Base-by-base conservation (phyloP, 2,113 vertebrate genomes). In the Microtus pennsylvanicus region DNA sequence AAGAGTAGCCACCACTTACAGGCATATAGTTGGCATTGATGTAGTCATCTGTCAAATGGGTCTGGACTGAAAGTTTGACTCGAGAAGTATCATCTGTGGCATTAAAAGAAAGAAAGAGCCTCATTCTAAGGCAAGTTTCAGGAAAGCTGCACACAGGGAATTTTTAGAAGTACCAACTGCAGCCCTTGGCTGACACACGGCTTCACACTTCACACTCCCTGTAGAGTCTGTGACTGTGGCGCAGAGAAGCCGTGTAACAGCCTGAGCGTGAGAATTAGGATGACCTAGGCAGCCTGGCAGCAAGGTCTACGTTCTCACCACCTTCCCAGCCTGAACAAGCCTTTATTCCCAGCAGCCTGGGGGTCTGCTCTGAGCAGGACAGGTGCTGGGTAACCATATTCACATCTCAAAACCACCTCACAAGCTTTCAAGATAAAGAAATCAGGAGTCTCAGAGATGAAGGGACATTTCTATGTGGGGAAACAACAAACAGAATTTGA, bases 1-100 rank as follows among this genome's bases (percentile, higher is more conserved):
- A 61, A 90, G 87, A 52, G 13, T 74, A 0, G 19, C 10, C 3
- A 33, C 35, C 74, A 98, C 98, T 99, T 98, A 99, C 99, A 89
- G 99, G 99, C 98, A 99, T 99, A 97, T 99, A 99, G 98, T 99
- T 99, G 97, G 99, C 99, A 94, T 99, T 99, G 98, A 99, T 99
- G 98, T 99, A 99, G 98, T 99, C 99, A 11, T 99, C 99, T 19
- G 97, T 96, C 3, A 98, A 98, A 96, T 96, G 98, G 90, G 94
- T 98, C 81, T 98, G 98, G 96, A 98, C 96, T 67, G 99, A 99
- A 96, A 99, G 99, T 97, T 99, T 99, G 96, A 99, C 99, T 90
- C 99, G 99, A 96, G 99, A 99, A 91, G 98, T 98, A 77, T 99
- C 99, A 98, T 99, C 99, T 99, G 97, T 33, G 91, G 89, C 87